These are phyloP conservation scores for Prostheceraeus crozeri DNA, from an alignment of 2,888 invertebrate species.

Conservation along the genomic window DNA sequence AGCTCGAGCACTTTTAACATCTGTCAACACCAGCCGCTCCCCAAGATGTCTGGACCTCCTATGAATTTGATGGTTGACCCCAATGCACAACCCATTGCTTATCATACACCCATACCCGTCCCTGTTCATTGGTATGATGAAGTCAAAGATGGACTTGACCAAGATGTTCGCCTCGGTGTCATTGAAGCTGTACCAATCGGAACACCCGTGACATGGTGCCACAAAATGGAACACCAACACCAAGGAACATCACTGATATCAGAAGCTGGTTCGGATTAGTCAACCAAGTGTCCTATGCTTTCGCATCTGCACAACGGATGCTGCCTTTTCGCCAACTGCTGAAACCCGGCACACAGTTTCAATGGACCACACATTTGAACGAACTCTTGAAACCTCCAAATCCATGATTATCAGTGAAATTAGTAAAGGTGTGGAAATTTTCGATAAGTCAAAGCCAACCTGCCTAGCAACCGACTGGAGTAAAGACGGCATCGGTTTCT, in stretches of 20 bases:
- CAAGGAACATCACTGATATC: slow-evolving; percentile 14
- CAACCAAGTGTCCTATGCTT: slow-evolving; percentile 43
- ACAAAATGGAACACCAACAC: slow-evolving; percentile 41
- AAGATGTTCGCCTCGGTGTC: slow-evolving; percentile 43
- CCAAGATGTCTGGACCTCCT: not conserved
- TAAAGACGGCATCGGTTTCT: slow-evolving; percentile 23
- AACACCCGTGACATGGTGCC: slow-evolving; percentile 44
- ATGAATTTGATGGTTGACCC: not conserved
- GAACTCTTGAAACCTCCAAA: slow-evolving; percentile 38
- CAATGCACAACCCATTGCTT: slow-evolving; percentile 42
- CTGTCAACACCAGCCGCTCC: slow-evolving; percentile 5
- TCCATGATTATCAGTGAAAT: slow-evolving; percentile 35
- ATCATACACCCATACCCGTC: slow-evolving; percentile 45
- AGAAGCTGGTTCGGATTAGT: slow-evolving; percentile 42
- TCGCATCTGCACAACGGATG: slow-evolving; percentile 41
- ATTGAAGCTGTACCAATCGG: slow-evolving; percentile 43
- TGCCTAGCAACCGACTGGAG: slow-evolving; percentile 29
- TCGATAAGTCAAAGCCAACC: slow-evolving; percentile 6
- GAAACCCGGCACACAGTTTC: slow-evolving; percentile 35
- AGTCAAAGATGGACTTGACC: slow-evolving; percentile 44
- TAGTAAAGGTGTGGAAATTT: slow-evolving; percentile 21
- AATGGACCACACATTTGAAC: slow-evolving; percentile 39
- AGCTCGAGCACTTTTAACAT: not conserved
- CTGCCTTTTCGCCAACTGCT: slow-evolving; percentile 39
- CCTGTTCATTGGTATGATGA: slow-evolving; percentile 45